Base-by-base conservation (phyloP, 1,140 invertebrate genomes). In the Papilio machaon region DNA sequence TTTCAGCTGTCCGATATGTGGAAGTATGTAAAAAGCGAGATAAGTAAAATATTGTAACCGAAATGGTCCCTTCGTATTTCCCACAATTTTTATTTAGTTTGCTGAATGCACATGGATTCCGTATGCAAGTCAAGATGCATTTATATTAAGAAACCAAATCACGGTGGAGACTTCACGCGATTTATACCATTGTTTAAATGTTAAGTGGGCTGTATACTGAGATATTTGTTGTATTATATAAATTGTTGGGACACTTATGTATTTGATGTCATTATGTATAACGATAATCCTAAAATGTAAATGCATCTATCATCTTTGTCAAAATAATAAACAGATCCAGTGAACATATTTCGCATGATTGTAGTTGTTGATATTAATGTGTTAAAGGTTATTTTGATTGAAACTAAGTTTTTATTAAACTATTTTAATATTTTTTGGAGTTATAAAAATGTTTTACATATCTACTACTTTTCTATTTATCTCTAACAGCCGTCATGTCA, bases 161-260 rank as follows among this genome's bases (percentile, higher is more conserved):
- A 67, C 64, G 64, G 9, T 1, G 8, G 64, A 30, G 30, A 67
- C 30, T 67, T 67, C 64, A 67, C 64, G 64, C 64, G 64, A 67
- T 67, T 67, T 67, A 67, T 67, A 35, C 64, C 64, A 67, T 67
- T 67, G 64, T 67, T 67, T 67, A 67, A 67, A 67, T 67, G 11
- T 67, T 67, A 67, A 67, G 11, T 67, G 60, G 23, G 23, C 1
- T 35, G 10, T 64, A 23, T 67, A 35, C 19, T 23, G 58, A 60
- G 58, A 19, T 4, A 67, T 5, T 2, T 67, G 35, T 67, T 23
- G 19, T 6, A 43, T 4, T 64, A 23, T 30, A 64, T 8, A 9
- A 67, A 13, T 35, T 67, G 60, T 11, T 67, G 23, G 10, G 11
- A 67, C 11, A 13, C 30, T 23, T 30, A 64, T 64, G 60, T 35